phyloP scores from a whole-genome alignment of 2,797 vertebrate genomes.

The Gallirallus australis region DNA sequence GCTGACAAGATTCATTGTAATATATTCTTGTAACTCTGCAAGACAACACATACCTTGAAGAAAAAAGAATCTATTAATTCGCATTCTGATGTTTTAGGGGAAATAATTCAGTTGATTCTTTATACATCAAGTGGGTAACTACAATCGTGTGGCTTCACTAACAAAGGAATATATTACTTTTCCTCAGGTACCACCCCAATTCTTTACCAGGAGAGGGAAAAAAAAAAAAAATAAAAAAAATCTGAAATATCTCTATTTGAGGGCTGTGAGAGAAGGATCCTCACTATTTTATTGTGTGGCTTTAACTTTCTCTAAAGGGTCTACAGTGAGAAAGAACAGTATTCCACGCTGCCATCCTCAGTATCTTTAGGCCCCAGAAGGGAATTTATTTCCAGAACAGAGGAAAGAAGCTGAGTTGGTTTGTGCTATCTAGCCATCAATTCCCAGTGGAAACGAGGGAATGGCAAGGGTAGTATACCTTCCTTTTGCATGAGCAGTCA shows the following conservation, averaged over 20 bases:
- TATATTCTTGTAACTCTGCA: not conserved
- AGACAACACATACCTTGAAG: not conserved
- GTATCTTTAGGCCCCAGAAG: not conserved
- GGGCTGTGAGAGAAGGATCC: not conserved
- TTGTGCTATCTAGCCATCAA: not conserved
- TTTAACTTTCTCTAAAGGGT: not conserved
- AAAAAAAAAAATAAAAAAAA: too few species aligned
- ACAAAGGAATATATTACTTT: not conserved
- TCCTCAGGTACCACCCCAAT: not conserved
- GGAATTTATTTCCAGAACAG: not conserved
- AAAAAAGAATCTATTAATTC: not conserved
- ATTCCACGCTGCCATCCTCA: fast-evolving
- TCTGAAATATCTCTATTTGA: not conserved
- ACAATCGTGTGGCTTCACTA: not conserved
- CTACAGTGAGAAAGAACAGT: not conserved
- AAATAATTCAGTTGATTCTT: not conserved
- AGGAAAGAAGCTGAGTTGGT: not conserved
- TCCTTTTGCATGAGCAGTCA: not conserved
- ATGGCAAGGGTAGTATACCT: not conserved
- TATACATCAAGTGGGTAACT: not conserved
- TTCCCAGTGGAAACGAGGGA: not conserved
- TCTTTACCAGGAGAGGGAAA: not conserved
- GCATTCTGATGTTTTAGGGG: not conserved
- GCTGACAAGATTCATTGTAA: not conserved
- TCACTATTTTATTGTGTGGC: not conserved